phyloP scores from a whole-genome alignment of 2,797 vertebrate species.

The Phylloscopus collybita region DNA sequence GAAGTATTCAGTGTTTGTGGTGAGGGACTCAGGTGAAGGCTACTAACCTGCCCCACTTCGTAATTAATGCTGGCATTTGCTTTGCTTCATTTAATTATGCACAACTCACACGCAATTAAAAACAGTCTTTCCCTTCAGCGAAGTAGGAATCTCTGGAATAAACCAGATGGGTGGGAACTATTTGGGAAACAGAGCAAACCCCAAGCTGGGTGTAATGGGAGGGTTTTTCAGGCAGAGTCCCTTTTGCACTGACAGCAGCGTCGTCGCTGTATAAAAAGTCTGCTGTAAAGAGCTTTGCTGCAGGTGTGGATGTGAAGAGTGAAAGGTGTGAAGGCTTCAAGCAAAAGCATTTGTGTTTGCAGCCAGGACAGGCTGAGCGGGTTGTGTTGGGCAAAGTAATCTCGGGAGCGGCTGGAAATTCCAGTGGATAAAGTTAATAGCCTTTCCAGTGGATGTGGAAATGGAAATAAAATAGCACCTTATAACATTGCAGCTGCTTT shows the following conservation, averaged over 20 bases:
- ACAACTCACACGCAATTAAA: background rate
- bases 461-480: conserved; percentile 65
- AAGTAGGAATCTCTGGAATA: conserved; percentile 15
- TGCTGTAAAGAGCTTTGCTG: background rate
- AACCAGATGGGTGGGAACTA: background rate
- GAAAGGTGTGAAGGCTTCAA: conserved; percentile 37
- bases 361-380: conserved; percentile 32
- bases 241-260: background rate
- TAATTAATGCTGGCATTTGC: background rate
- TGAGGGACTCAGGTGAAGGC: background rate
- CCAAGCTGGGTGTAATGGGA: background rate
- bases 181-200: background rate
- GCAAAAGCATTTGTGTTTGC: background rate
- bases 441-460: conserved; percentile 58
- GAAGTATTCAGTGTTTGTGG: background rate
- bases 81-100: background rate
- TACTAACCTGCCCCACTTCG: background rate
- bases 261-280: background rate
- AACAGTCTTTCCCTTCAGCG: background rate
- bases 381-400: background rate
- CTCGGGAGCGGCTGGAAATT: conserved; percentile 61
- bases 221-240: background rate
- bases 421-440: conserved; percentile 58
- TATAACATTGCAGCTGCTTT: conserved; percentile 58
- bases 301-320: conserved; percentile 36